Conservation (phyloP, 2,797 vertebrate species). For the Amazona finschi region DNA sequence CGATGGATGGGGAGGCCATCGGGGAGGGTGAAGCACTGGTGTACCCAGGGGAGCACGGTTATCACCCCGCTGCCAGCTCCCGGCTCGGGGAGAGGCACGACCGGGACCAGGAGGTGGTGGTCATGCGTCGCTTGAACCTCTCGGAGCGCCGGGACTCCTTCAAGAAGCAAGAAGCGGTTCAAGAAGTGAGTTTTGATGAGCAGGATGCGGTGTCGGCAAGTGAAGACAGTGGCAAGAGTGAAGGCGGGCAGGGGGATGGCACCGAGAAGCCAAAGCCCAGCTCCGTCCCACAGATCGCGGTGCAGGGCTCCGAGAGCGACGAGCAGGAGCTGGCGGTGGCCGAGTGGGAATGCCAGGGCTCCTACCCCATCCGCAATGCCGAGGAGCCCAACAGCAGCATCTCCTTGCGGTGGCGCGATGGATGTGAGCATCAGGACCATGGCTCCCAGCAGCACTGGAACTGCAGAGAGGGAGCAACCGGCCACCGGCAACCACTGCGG, state of each 20-base stretch:
- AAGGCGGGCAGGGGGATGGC: not conserved
- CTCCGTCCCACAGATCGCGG: constrained; percentile 88
- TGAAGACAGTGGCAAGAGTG: not conserved
- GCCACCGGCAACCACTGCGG: not conserved
- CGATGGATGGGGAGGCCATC: constrained; percentile 50
- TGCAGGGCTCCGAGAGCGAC: constrained; percentile 87
- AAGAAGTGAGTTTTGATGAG: constrained; percentile 97
- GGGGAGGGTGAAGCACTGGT: constrained; percentile 38
- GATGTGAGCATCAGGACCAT: not conserved
- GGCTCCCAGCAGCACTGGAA: constrained; percentile 14
- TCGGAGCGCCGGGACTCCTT: constrained; percentile 95
- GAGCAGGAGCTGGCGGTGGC: constrained; percentile 70
- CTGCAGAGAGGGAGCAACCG: not conserved
- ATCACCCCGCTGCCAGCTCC: not conserved
- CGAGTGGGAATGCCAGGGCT: constrained; percentile 75
- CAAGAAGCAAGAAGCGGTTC: constrained; percentile 96
- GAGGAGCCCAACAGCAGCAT: not conserved
- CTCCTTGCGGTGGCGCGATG: not conserved
- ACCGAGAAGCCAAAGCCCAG: constrained; percentile 61
- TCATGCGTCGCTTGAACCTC: constrained; percentile 94
- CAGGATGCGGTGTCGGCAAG: constrained; percentile 63
- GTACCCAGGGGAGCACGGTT: constrained; percentile 35
- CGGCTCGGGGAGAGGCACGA: constrained; percentile 66
- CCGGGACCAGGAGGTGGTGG: constrained; percentile 86
- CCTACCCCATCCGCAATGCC: not conserved